These are phyloP conservation scores for Acanthosepion pharaonis DNA, from an alignment of 2,888 invertebrate genomes.

Conservation along the genomic window DNA sequence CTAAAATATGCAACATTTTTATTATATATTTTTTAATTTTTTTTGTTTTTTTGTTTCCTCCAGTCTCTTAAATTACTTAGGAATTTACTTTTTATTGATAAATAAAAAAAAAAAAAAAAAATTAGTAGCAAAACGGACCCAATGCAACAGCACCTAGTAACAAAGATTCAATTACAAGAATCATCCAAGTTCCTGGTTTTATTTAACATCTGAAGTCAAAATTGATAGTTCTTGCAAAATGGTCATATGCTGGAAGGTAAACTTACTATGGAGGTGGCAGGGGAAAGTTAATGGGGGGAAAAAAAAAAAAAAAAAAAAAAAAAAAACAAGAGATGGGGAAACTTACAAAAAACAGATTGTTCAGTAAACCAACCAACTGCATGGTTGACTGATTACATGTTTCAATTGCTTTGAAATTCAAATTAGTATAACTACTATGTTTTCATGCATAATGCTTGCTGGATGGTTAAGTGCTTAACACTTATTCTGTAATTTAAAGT, in stretches of 20 bases:
- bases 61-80: neutral
- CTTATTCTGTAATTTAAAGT: neutral
- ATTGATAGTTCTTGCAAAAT: conserved; percentile 11
- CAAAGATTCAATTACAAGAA: neutral
- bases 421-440: neutral
- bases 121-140: neutral
- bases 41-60: neutral
- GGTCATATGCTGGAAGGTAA: neutral
- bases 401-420: conserved; percentile 8
- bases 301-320: too few species aligned
- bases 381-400: neutral
- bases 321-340: neutral
- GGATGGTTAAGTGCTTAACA: neutral
- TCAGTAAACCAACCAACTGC: neutral
- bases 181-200: neutral
- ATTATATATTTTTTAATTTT: neutral
- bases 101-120: too few species aligned
- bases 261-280: neutral
- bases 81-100: neutral
- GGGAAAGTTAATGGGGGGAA: neutral
- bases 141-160: neutral
- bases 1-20: neutral
- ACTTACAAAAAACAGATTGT: neutral
- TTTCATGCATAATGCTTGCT: neutral
- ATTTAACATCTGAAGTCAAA: neutral